A percentile compares a stretch with the other conserved stretches of the same genome.
These are phyloP conservation scores for Thunnus thynnus DNA, from an alignment of 2,113 vertebrate species.

Conservation along the genomic window DNA sequence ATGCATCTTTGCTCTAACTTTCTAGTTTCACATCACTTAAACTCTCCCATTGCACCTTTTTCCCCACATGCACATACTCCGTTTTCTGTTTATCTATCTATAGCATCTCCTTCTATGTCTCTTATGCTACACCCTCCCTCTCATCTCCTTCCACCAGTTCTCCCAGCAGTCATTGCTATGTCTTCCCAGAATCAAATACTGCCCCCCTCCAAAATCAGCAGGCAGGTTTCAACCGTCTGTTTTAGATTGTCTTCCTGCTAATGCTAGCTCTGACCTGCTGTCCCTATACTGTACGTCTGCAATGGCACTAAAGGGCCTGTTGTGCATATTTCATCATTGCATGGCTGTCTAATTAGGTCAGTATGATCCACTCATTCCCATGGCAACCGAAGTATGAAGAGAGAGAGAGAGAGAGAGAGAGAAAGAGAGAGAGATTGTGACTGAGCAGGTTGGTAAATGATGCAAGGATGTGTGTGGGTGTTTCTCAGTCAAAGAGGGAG, in stretches of 20 bases:
- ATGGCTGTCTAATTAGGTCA: constrained; percentile 83
- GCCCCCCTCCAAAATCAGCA: constrained; percentile 26
- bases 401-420: constrained; percentile 29
- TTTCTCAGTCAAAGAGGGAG: constrained; percentile 45
- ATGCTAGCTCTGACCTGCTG: constrained; percentile 56
- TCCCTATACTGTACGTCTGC: constrained; percentile 48
- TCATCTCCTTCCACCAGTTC: constrained; percentile 14
- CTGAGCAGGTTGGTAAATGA: constrained; percentile 65
- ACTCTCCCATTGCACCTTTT: neutral
- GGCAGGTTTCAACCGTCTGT: constrained; percentile 30
- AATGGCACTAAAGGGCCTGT: constrained; percentile 49
- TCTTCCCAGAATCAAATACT: constrained; percentile 4
- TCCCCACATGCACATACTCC: neutral
- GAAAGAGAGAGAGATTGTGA: constrained; percentile 38
- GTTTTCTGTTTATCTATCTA: neutral
- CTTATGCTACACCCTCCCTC: neutral
- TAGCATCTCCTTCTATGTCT: neutral
- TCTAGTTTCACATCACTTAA: constrained; percentile 18
- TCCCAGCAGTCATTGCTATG: constrained; percentile 17
- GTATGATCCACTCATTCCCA: constrained; percentile 77
- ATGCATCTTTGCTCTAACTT: constrained; percentile 22
- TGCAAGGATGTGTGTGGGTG: constrained; percentile 58
- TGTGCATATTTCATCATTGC: constrained; percentile 81
- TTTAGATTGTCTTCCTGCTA: constrained; percentile 46
- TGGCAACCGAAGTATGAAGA: constrained; percentile 71